A percentile compares a stretch with the other conserved stretches of the same genome.
phyloP scores from a whole-genome alignment of 2,888 invertebrate genomes.

The Hydrotaea cyrtoneurina region DNA sequence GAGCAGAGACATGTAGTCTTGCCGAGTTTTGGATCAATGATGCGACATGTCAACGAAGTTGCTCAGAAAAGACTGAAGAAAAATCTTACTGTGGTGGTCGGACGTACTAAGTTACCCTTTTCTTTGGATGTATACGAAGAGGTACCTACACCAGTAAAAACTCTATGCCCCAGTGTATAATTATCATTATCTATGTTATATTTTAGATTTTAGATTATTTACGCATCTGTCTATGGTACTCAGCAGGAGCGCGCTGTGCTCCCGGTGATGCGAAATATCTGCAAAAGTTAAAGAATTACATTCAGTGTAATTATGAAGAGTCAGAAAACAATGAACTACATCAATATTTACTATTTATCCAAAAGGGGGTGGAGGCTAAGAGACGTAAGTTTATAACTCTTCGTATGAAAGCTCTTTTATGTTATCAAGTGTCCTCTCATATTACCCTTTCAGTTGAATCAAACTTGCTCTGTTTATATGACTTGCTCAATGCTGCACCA shows the following conservation, averaged over 20 bases:
- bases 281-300: slow-evolving; percentile 85
- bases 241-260: slow-evolving; percentile 84
- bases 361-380: slow-evolving; percentile 84
- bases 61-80: slow-evolving; percentile 84
- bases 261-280: slow-evolving; percentile 82
- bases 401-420: not conserved
- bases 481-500: slow-evolving; percentile 91
- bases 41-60: slow-evolving; percentile 87
- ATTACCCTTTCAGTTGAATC: slow-evolving; percentile 73
- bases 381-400: slow-evolving; percentile 82
- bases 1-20: slow-evolving; percentile 81
- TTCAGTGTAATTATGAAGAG: slow-evolving; percentile 82
- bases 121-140: slow-evolving; percentile 87
- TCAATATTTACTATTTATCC: slow-evolving; percentile 86
- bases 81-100: slow-evolving; percentile 84
- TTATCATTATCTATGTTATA: not conserved
- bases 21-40: slow-evolving; percentile 88
- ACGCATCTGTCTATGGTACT: slow-evolving; percentile 88
- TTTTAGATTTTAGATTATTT: slow-evolving; percentile 85
- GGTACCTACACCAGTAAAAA: slow-evolving; percentile 80
- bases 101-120: slow-evolving; percentile 87
- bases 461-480: slow-evolving; percentile 88
- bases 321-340: slow-evolving; percentile 84
- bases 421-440: no score
- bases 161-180: not conserved